Base-by-base conservation (phyloP, 2,888 invertebrate species). In the Eudemis profundana region DNA sequence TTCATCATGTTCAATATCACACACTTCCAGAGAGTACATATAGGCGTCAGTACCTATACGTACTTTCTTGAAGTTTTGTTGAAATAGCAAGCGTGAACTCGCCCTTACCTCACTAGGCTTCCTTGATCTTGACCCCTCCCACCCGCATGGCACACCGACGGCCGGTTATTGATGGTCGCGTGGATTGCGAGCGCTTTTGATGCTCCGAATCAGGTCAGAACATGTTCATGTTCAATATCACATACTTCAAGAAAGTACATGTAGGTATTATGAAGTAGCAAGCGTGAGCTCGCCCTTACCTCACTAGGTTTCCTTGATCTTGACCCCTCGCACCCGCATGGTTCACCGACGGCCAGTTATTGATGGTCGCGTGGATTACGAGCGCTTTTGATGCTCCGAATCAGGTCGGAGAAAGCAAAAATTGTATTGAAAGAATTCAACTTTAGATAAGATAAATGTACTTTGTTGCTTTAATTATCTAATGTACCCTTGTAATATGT, bases 251-350 rank as follows among this genome's bases (percentile, higher is more conserved):
- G n/a, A n/a, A n/a, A n/a, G n/a, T n/a, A n/a, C n/a, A n/a, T n/a
- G n/a, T n/a, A n/a, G n/a, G n/a, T n/a, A n/a, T n/a, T n/a, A n/a
- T n/a, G n/a, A n/a, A n/a, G n/a, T n/a, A n/a, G n/a, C n/a, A n/a
- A 7, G 10, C 21, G 23, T 44, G 17, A 1, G 15, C 7, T 23
- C 15, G 19, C 21, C 47, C 12, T 59, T 47, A 59, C 46, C 46
- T 8, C 23, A n/a, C 10, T 23, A 33, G 36, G 36, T 38, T 60
- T 46, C 19, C 29, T 50, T 74, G 75, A 79, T 73, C 81, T 77
- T 79, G 80, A 77, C 78, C 78, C 62, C 66, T 63, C 69, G 77
- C 79, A 75, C 74, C 77, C 68, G 62, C 78, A 78, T 79, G 77
- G 78, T 76, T 79, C 79, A 79, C 79, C 73, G 53, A 72, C 53